A percentile compares a stretch with the other conserved stretches of the same genome.
Evolutionary conservation across 2,888 invertebrate genomes (phyloP).

Genomic region (Epistrophella euchroma): DNA sequence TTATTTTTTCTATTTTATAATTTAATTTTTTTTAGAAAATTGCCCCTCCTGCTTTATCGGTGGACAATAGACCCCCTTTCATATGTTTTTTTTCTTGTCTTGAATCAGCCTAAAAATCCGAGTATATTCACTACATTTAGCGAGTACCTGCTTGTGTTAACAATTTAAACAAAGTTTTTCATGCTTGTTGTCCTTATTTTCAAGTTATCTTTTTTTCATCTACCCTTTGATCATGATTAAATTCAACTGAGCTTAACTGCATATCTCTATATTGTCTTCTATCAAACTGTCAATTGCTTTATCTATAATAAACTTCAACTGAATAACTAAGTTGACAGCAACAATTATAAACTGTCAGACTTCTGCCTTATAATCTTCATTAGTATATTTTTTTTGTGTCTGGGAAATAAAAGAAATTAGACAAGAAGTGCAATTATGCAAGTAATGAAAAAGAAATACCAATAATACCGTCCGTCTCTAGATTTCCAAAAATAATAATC

Average conservation of each 20-base stretch:
- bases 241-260: not conserved
- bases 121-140: too few relatives aligned
- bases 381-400: not conserved
- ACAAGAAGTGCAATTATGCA: constrained; percentile 6
- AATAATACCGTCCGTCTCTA: not conserved
- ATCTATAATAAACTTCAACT: not conserved
- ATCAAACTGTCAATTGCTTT: not conserved
- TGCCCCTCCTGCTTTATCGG: too few relatives aligned
- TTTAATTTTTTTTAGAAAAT: too few relatives aligned
- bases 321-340: not conserved
- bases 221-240: too few relatives aligned
- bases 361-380: not conserved
- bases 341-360: not conserved
- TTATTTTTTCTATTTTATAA: too few relatives aligned
- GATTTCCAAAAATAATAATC: not conserved
- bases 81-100: too few relatives aligned
- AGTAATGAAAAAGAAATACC: constrained; percentile 13
- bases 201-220: too few relatives aligned
- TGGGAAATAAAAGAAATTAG: not conserved
- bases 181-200: too few relatives aligned
- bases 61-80: too few relatives aligned
- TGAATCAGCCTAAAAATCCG: too few relatives aligned
- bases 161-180: too few relatives aligned
- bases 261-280: not conserved
- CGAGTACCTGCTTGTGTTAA: too few relatives aligned